Base-by-base conservation (phyloP, 2,797 vertebrate genomes). In the Pogoniulus pusillus region DNA sequence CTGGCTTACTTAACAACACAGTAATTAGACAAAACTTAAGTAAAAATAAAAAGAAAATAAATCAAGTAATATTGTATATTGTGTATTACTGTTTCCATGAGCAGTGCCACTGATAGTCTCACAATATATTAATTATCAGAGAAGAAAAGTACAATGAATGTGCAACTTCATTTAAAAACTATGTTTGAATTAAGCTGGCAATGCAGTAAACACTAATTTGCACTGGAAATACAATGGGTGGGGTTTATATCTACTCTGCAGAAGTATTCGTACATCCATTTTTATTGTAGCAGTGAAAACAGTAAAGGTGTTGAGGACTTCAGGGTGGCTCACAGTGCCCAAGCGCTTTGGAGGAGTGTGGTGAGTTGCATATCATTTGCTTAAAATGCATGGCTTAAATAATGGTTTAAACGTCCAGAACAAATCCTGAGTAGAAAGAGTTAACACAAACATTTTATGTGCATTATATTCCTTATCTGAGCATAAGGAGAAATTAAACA, bases 41-140 rank as follows among this genome's bases (percentile, higher is more conserved):
- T 54, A 84, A 92, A 95, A 90, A 80, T 15, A 60, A 39, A 91
- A 91, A 95, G 87, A 95, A 94, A 96, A 91, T 65, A 1, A 96
- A 91, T 76, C 58, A 62, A 88, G 51, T 51, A 45, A 58, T 75
- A 73, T 58, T 91, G 59, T 62, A 65, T 35, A 49, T 29, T 39
- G 43, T 69, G n/a, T 10, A 41, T 24, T 37, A 32, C 43, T 74
- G 89, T 59, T 66, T 49, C 23, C 41, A 49, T 4, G 3, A 18
- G 26, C 37, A 73, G 51, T 64, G 90, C 60, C 45, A 41, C 89
- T 60, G 47, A 64, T 87, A 92, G 85, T 77, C 54, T 92, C 90
- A 59, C 23, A 70, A 41, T 68, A 45, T 54, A 32, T 57, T 69
- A 71, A 74, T 70, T 90, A 51, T 53, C 18, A 45, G 15, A 32